phyloP scores from a whole-genome alignment of 2,113 vertebrate genomes.

The Oreochromis niloticus region DNA sequence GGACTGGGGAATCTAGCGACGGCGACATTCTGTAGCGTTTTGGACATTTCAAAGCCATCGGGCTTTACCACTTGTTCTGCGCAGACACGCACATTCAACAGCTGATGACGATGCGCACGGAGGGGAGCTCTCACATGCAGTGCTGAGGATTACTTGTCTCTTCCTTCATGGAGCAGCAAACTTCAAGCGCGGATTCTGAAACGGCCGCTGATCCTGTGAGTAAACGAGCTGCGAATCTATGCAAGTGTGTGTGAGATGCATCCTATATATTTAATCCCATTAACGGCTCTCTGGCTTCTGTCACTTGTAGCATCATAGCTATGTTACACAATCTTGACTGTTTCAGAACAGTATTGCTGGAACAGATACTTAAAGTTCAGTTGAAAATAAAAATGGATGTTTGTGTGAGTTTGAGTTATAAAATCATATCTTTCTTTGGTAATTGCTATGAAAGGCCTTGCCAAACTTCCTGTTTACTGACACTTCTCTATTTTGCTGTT shows the following conservation, averaged over 20 bases:
- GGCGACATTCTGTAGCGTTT: constrained; percentile 42
- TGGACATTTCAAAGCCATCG: constrained; percentile 41
- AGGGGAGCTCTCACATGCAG: constrained; percentile 32
- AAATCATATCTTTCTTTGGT: neutral
- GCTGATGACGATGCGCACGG: constrained; percentile 56
- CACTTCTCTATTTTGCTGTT: neutral
- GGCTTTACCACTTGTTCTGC: constrained; percentile 23
- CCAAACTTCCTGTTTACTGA: neutral
- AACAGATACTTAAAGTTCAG: neutral
- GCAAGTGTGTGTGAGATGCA: neutral
- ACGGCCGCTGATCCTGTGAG: constrained; percentile 60
- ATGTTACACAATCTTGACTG: neutral
- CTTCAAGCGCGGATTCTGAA: constrained; percentile 75
- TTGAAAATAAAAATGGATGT: neutral
- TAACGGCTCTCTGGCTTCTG: neutral
- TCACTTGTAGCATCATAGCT: neutral
- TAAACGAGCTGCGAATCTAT: neutral
- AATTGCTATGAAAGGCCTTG: neutral
- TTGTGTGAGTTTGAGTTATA: neutral
- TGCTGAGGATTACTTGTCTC: constrained; percentile 61
- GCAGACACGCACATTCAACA: neutral
- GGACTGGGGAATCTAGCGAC: constrained; percentile 47
- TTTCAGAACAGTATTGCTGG: neutral
- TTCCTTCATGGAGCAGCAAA: constrained; percentile 83
- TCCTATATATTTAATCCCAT: neutral